Conservation (phyloP, 2,113 vertebrate species). For the Tenebrosternarchus preto region DNA sequence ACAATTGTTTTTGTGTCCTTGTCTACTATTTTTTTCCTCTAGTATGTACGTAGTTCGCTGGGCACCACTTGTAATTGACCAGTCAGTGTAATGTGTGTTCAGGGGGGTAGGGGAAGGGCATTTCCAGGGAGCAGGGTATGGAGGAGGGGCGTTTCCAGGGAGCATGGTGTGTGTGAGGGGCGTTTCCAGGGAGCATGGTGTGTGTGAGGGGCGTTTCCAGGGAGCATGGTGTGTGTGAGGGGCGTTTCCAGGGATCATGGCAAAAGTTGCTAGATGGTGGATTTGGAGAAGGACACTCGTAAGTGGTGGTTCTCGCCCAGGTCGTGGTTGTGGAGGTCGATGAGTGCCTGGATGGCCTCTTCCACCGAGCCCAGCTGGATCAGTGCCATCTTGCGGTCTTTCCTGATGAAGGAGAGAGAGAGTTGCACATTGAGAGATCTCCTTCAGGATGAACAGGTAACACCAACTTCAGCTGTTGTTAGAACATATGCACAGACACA, state of each 20-base stretch:
- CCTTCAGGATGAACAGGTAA: no score
- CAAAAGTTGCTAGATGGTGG: constrained; percentile 66
- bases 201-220: neutral
- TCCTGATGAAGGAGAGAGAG: constrained; percentile 67
- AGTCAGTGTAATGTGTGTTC: constrained; percentile 39
- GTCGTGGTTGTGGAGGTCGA: constrained; percentile 83
- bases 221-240: no score
- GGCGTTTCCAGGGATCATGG: neutral
- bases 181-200: no score
- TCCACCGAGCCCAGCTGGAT: constrained; percentile 83
- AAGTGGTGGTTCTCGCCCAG: constrained; percentile 84
- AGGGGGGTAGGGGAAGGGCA: neutral
- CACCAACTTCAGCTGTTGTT: no score
- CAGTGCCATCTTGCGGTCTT: constrained; percentile 82
- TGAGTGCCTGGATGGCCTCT: constrained; percentile 83
- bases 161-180: neutral
- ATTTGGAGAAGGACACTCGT: constrained; percentile 83
- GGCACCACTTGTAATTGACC: constrained; percentile 47
- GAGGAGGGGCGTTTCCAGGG: neutral
- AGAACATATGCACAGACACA: no score
- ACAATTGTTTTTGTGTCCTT: constrained; percentile 36
- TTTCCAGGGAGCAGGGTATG: neutral
- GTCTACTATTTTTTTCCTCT: constrained; percentile 4
- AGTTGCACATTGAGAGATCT: neutral
- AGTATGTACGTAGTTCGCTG: constrained; percentile 22